A percentile compares a stretch with the other conserved stretches of the same genome.
phyloP scores from a whole-genome alignment of 2,888 invertebrate species.

The Lasioglossum morio region DNA sequence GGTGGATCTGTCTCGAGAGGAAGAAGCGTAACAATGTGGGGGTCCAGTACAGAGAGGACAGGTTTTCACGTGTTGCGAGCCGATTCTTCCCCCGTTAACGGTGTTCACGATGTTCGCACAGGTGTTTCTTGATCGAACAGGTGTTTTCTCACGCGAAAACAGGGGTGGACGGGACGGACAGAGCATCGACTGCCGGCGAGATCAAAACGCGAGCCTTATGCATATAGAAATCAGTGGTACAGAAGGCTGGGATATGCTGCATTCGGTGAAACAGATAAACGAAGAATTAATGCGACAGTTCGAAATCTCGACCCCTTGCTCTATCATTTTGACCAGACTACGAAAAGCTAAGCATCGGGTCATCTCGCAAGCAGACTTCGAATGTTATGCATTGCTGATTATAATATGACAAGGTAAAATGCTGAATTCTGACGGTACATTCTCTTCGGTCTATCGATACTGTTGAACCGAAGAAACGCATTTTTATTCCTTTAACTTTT shows the following conservation, averaged over 20 bases:
- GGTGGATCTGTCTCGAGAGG: neutral
- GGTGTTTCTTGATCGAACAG: slow-evolving; percentile 6
- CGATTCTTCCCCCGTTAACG: neutral
- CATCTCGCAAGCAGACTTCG: neutral
- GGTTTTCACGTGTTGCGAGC: neutral
- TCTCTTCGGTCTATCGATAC: neutral
- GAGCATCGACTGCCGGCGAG: slow-evolving; percentile 65
- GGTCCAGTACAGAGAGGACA: neutral
- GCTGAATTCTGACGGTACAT: neutral
- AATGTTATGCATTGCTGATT: neutral
- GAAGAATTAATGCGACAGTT: neutral
- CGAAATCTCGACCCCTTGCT: neutral
- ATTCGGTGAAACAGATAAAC: neutral
- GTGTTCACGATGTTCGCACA: neutral
- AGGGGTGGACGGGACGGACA: slow-evolving; percentile 56
- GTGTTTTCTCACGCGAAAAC: slow-evolving; percentile 18
- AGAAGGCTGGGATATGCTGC: neutral
- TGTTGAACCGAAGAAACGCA: neutral
- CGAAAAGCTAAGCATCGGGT: neutral
- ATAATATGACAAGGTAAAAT: neutral
- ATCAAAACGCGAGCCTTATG: slow-evolving; percentile 46
- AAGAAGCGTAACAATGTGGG: neutral
- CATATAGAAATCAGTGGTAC: slow-evolving; percentile 27
- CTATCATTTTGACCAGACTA: neutral
- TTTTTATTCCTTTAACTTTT: neutral